A percentile compares a stretch with the other conserved stretches of the same genome.
phyloP scores from a whole-genome alignment of 1,140 invertebrate species.

The Matsumurasca onukii region DNA sequence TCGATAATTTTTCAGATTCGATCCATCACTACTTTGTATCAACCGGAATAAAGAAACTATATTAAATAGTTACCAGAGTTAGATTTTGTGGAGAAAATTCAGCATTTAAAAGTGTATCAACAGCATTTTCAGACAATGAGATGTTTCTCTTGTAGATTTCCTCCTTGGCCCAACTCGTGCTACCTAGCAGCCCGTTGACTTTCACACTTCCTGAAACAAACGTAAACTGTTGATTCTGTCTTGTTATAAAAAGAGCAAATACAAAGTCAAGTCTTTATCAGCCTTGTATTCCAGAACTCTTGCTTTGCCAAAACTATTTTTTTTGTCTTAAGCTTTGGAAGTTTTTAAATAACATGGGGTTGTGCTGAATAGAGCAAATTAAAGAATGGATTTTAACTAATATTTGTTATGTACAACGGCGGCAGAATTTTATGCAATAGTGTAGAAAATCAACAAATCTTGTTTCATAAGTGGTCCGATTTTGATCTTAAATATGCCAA shows the following conservation, averaged over 20 bases:
- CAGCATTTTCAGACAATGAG: constrained; percentile 2
- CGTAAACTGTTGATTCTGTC: background rate
- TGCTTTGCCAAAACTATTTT: background rate
- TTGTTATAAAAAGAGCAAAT: background rate
- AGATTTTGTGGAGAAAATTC: constrained; percentile 16
- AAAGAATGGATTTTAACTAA: no score
- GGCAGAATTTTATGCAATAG: no score
- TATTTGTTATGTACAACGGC: no score
- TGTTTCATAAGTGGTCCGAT: no score
- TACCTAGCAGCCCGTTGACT: background rate
- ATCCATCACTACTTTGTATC: no score
- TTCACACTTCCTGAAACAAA: constrained; percentile 1
- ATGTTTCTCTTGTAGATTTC: constrained; percentile 21
- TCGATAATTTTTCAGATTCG: no score
- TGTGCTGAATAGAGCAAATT: no score
- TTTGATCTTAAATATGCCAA: no score
- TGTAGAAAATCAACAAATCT: no score
- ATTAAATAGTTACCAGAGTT: constrained; percentile 10
- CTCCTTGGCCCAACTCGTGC: constrained; percentile 15
- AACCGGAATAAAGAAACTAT: background rate
- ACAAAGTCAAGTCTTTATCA: background rate
- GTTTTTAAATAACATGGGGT: no score
- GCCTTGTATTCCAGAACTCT: background rate
- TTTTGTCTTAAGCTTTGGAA: background rate
- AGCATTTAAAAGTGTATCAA: constrained; percentile 14